Percentiles rank a stretch among this genome's conserved stretches.
Conservation (phyloP, 92 coral and sea anemone species). For the Phenganax marumi region DNA sequence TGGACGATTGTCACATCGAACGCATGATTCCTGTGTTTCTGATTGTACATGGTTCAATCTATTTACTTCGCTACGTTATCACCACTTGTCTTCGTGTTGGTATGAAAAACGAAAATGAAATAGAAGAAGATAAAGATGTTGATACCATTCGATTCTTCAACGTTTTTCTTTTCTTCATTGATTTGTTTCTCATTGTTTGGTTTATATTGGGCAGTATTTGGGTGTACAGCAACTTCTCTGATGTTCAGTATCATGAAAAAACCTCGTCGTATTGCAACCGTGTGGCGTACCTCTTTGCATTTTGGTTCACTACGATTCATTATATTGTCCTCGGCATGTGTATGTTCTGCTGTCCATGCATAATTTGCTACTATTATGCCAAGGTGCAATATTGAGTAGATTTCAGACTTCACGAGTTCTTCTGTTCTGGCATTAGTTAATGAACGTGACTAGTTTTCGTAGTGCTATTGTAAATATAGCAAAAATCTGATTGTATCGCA, state of each 20-base stretch:
- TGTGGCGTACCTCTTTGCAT: conserved; percentile 85
- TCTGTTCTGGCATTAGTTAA: too few species aligned
- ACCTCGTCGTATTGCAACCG: conserved; percentile 52
- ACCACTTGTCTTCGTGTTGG: conserved; percentile 68
- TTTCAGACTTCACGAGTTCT: background rate
- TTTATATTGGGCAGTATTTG: conserved; percentile 94
- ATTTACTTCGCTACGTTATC: conserved; percentile 74
- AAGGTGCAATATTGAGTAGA: conserved; percentile 11
- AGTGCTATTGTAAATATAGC: too few species aligned
- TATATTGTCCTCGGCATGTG: conserved; percentile 79
- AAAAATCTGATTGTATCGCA: background rate
- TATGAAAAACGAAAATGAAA: conserved; percentile 41
- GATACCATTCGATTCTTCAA: conserved; percentile 45
- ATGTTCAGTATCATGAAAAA: conserved; percentile 38
- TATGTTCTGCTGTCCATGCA: conserved; percentile 67
- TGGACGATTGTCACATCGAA: conserved; percentile 71
- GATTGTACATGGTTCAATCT: conserved; percentile 86
- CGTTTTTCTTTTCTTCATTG: conserved; percentile 67
- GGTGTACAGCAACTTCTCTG: conserved; percentile 71
- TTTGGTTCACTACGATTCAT: conserved; percentile 85
- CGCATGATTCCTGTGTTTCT: conserved; percentile 83
- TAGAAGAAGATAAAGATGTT: conserved; percentile 46
- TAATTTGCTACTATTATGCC: conserved; percentile 23
- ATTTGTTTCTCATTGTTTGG: conserved; percentile 87
- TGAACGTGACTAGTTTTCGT: too few species aligned